These are phyloP conservation scores for Hucho hucho DNA, from an alignment of 2,113 vertebrate species.

Conservation along the genomic window DNA sequence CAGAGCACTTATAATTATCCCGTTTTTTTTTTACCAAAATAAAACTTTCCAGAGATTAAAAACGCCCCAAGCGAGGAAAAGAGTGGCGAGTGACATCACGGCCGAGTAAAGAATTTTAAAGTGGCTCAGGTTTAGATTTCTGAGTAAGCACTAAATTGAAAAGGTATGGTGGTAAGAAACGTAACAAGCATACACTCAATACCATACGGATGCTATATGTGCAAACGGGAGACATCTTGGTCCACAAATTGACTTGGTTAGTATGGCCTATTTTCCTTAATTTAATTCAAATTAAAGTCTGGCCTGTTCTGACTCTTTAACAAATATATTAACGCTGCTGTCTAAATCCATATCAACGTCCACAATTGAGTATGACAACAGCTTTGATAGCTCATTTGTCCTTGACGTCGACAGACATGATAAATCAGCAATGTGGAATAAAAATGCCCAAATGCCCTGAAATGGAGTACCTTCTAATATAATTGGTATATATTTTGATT, in stretches of 20 bases:
- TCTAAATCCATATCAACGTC: too few species aligned
- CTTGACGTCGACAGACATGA: neutral
- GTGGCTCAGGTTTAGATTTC: neutral
- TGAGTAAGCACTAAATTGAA: neutral
- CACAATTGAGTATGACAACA: too few species aligned
- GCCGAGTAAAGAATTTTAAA: conserved; percentile 33
- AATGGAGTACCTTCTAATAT: neutral
- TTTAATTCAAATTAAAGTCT: neutral
- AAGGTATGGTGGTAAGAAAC: neutral
- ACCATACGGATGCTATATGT: neutral
- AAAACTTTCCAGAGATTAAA: conserved; percentile 46
- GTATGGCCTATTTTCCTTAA: neutral
- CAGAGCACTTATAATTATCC: conserved; percentile 26
- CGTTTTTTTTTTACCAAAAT: conserved; percentile 37
- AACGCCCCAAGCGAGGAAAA: conserved; percentile 24
- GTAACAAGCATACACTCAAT: neutral
- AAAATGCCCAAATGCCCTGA: neutral
- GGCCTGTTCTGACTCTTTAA: neutral
- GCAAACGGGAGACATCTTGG: neutral
- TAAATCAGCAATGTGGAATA: neutral
- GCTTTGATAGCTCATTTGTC: too few species aligned
- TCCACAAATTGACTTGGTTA: neutral
- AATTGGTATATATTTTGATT: neutral
- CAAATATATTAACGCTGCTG: neutral
- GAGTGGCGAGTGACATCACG: conserved; percentile 55